Conservation (phyloP, 1,140 invertebrate genomes). For the Bombus difficillimus region DNA sequence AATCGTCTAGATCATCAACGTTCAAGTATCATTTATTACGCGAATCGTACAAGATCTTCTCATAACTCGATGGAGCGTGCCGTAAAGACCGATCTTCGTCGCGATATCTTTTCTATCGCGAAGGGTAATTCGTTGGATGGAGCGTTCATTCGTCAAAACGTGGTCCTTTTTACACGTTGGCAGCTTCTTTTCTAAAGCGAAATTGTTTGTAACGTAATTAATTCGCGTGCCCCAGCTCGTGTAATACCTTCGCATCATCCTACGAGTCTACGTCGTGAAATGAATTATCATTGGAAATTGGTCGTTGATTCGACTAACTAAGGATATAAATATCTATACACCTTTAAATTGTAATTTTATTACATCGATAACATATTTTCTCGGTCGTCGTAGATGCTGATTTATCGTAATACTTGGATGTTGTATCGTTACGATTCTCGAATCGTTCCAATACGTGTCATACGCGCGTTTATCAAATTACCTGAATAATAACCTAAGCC, state of each 20-base stretch:
- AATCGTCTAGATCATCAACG: too few species aligned
- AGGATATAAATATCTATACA: background rate
- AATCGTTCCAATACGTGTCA: background rate
- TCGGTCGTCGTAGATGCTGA: background rate
- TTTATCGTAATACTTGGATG: too few species aligned
- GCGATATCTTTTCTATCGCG: too few species aligned
- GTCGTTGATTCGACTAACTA: background rate
- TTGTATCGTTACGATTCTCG: background rate
- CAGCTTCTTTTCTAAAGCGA: background rate
- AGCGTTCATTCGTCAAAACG: background rate
- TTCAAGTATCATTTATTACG: too few species aligned
- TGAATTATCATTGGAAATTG: background rate
- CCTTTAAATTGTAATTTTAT: background rate
- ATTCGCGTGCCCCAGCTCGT: background rate
- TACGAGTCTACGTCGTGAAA: too few species aligned
- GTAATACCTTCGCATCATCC: too few species aligned
- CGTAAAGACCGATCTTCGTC: too few species aligned
- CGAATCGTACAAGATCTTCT: too few species aligned
- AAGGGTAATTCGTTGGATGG: too few species aligned
- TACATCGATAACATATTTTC: background rate
- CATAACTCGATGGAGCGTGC: too few species aligned
- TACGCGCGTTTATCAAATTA: background rate
- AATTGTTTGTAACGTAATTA: slow-evolving; percentile 4
- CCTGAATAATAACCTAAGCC: background rate
- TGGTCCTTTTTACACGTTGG: background rate